phyloP scores from a whole-genome alignment of 2,888 invertebrate genomes.

The Patella depressa region DNA sequence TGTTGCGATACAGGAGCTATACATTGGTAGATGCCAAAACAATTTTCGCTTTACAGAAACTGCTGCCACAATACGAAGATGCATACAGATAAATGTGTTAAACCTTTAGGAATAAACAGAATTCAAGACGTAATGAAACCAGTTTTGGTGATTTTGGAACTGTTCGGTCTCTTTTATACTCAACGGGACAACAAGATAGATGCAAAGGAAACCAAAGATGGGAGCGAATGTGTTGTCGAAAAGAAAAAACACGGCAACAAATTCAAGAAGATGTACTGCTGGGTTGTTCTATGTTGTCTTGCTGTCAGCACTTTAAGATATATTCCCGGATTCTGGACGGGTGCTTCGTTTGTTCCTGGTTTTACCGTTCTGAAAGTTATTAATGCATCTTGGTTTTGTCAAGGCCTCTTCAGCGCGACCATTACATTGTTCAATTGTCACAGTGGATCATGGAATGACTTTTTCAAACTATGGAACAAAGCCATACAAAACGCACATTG shows the following conservation, averaged over 20 bases:
- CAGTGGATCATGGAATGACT: background rate
- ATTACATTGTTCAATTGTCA: background rate
- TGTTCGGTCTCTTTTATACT: background rate
- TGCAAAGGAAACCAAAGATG: background rate
- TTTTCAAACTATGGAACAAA: conserved; percentile 1
- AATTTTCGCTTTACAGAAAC: no score
- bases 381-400: background rate
- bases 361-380: background rate
- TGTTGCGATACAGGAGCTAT: no score
- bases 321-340: background rate
- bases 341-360: background rate
- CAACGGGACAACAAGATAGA: background rate
- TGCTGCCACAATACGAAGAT: no score
- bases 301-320: background rate
- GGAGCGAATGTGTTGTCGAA: background rate
- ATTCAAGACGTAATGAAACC: background rate
- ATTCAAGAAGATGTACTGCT: background rate
- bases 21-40: no score
- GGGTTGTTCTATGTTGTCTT: background rate
- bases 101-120: no score
- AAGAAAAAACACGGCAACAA: background rate
- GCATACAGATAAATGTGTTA: no score
- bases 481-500: background rate
- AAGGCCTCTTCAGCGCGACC: background rate
- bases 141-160: background rate